phyloP scores from a whole-genome alignment of 2,797 vertebrate species.

The Nyctibius grandis region DNA sequence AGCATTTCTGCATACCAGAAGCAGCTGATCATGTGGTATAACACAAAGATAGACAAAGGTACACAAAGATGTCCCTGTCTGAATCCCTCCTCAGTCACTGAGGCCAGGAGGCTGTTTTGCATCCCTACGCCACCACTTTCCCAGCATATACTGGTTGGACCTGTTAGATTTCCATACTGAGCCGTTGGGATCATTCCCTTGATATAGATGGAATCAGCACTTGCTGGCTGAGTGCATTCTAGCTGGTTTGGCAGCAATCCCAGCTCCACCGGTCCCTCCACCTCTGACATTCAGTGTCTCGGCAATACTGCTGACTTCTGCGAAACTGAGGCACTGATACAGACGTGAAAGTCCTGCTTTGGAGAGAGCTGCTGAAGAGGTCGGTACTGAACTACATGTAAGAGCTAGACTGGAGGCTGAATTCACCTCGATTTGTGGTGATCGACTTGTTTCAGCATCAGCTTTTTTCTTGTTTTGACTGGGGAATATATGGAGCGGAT shows the following conservation, averaged over 20 bases:
- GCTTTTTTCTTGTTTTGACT: background rate
- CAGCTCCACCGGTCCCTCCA: background rate
- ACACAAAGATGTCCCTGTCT: background rate
- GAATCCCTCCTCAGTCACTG: background rate
- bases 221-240: background rate
- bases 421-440: background rate
- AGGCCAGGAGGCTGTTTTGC: background rate
- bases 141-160: background rate
- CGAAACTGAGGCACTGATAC: background rate
- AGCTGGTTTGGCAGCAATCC: slow-evolving; percentile 9
- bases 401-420: background rate
- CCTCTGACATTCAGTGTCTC: slow-evolving; percentile 20
- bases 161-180: background rate
- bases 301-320: slow-evolving; percentile 8
- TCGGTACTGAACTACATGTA: background rate
- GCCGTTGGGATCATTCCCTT: background rate
- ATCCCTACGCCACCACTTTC: background rate
- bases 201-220: background rate
- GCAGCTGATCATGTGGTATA: background rate
- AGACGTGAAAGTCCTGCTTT: background rate
- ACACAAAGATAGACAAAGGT: background rate
- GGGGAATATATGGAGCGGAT: background rate
- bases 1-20: background rate
- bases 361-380: background rate
- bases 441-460: background rate